Evolutionary conservation across 2,113 vertebrate species (phyloP).

Genomic region (Hylia prasina): DNA sequence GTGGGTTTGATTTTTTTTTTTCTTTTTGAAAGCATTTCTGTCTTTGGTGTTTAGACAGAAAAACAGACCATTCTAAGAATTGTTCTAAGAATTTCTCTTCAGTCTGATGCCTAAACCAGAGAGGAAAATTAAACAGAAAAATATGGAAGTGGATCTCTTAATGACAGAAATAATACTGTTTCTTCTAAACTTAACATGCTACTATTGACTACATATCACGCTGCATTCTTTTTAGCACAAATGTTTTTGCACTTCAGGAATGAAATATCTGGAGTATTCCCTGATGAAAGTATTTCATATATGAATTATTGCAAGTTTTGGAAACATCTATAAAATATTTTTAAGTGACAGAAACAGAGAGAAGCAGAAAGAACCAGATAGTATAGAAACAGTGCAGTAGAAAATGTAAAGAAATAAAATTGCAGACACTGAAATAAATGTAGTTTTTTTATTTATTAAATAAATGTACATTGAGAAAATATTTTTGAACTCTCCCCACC

Average conservation of each 20-base stretch:
- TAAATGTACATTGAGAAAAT: neutral
- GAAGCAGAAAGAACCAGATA: neutral
- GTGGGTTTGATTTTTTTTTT: neutral
- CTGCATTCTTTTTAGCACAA: neutral
- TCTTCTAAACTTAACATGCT: constrained; percentile 25
- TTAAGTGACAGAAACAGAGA: neutral
- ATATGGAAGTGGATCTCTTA: constrained; percentile 52
- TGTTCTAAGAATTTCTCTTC: constrained; percentile 74
- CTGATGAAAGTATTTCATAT: neutral
- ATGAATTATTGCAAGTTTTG: neutral
- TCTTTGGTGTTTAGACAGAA: constrained; percentile 71
- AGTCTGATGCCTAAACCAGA: constrained; percentile 68
- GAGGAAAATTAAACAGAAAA: constrained; percentile 62
- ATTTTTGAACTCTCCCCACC: neutral
- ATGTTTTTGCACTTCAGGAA: neutral
- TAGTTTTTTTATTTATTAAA: neutral
- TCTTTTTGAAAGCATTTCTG: constrained; percentile 70
- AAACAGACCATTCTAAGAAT: constrained; percentile 55
- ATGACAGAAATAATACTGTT: constrained; percentile 47
- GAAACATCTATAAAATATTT: neutral
- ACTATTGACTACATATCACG: neutral
- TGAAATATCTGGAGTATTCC: neutral
- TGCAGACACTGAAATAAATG: neutral
- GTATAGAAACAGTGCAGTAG: neutral
- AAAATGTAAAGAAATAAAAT: neutral